A percentile compares a stretch with the other conserved stretches of the same genome.
These are phyloP conservation scores for Drosophila kuntzei DNA, from an alignment of 2,888 invertebrate species.

Conservation along the genomic window DNA sequence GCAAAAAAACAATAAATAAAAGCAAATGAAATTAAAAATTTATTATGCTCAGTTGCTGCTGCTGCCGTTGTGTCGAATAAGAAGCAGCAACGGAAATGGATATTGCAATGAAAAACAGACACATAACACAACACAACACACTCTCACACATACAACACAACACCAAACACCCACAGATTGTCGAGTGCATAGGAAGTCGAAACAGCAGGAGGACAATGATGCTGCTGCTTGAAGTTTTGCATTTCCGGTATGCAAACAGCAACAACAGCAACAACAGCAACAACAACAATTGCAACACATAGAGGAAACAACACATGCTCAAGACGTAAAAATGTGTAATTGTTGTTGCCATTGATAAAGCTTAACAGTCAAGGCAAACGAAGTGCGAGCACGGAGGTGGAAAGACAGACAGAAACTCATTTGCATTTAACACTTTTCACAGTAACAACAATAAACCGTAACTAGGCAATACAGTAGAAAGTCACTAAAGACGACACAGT, in stretches of 20 bases:
- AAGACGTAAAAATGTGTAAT: constrained; percentile 75
- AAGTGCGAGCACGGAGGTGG: constrained; percentile 9
- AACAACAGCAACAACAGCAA: constrained; percentile 20
- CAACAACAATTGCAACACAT: constrained; percentile 18
- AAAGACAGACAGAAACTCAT: constrained; percentile 54
- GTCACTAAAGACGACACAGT: constrained; percentile 10
- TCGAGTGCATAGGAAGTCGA: constrained; percentile 19
- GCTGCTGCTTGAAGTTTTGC: constrained; percentile 75
- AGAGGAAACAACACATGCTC: constrained; percentile 55
- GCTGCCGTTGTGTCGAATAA: constrained; percentile 30
- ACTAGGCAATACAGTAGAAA: constrained; percentile 35
- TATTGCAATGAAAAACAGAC: constrained; percentile 69
- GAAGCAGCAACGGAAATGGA: constrained; percentile 70
- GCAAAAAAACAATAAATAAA: constrained; percentile 58
- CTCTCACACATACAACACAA: constrained; percentile 14
- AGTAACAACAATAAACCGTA: constrained; percentile 20
- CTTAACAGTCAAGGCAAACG: constrained; percentile 49
- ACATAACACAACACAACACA: constrained; percentile 39
- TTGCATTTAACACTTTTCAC: constrained; percentile 76
- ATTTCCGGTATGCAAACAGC: constrained; percentile 82
- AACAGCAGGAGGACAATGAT: constrained; percentile 25
- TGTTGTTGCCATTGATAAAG: constrained; percentile 66
- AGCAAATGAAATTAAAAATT: constrained; percentile 78
- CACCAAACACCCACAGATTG: constrained; percentile 16
- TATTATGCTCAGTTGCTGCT: constrained; percentile 67